phyloP scores from a whole-genome alignment of 2,888 invertebrate genomes.

The Dusona sp. region DNA sequence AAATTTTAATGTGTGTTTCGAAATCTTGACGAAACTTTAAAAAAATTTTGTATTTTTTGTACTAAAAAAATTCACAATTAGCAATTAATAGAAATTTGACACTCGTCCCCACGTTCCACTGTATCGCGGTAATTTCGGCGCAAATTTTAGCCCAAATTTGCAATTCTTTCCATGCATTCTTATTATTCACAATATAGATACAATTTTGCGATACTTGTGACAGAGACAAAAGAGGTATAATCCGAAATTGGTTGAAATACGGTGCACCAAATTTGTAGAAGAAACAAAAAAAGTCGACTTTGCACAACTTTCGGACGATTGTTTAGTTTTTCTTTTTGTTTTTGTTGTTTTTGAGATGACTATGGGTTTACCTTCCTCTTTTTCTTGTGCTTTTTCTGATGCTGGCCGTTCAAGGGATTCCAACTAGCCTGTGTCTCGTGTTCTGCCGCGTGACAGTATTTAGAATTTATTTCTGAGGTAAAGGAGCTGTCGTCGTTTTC shows the following conservation, averaged over 20 bases:
- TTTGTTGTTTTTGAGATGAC: constrained; percentile 47
- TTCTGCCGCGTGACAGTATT: constrained; percentile 80
- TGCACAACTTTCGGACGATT: constrained; percentile 43
- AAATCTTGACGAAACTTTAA: neutral
- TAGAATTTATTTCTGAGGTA: constrained; percentile 80
- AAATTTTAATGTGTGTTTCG: neutral
- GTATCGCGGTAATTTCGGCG: neutral
- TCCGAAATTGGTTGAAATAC: constrained; percentile 45
- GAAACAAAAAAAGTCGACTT: constrained; percentile 33
- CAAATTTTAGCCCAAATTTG: neutral
- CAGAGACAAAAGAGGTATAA: constrained; percentile 18
- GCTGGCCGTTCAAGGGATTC: constrained; percentile 81
- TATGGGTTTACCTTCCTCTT: constrained; percentile 81
- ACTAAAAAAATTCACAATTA: neutral
- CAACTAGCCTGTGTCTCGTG: constrained; percentile 80
- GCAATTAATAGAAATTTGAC: neutral
- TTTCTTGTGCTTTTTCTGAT: constrained; percentile 83
- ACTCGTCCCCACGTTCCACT: neutral
- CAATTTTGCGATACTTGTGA: constrained; percentile 34
- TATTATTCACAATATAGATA: constrained; percentile 28
- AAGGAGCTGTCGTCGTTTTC: constrained; percentile 79
- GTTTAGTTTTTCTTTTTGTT: constrained; percentile 4
- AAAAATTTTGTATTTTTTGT: neutral
- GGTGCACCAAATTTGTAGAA: constrained; percentile 37
- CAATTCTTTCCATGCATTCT: constrained; percentile 2